These are phyloP conservation scores for Halcyon badia DNA, from an alignment of 2,797 vertebrate species.

Conservation along the genomic window DNA sequence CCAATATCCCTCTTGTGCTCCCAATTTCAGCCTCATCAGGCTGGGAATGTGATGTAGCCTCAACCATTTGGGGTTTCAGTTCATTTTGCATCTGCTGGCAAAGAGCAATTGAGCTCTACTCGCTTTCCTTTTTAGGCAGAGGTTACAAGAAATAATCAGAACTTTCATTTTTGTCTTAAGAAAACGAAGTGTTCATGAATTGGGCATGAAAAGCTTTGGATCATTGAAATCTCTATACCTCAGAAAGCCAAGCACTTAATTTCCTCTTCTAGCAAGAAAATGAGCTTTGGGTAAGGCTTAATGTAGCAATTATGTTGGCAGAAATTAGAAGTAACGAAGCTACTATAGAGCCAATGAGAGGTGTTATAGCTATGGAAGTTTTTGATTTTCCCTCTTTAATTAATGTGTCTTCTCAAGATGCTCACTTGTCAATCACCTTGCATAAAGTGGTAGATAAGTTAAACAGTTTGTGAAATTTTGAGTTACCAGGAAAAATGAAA, in stretches of 20 bases:
- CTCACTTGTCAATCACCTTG: background rate
- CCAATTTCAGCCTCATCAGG: background rate
- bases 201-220: background rate
- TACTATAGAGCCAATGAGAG: background rate
- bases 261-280: slow-evolving; percentile 3
- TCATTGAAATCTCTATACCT: background rate
- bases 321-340: background rate
- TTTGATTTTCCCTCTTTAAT: background rate
- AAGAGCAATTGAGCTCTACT: background rate
- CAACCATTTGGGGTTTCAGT: background rate
- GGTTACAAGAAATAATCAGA: background rate
- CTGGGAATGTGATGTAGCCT: background rate
- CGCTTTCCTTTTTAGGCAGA: background rate
- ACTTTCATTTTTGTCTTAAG: background rate
- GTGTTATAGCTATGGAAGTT: background rate
- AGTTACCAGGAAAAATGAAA: background rate
- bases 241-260: background rate
- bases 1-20: background rate
- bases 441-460: background rate
- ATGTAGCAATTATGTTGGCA: background rate
- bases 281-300: background rate
- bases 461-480: background rate
- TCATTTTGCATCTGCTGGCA: background rate
- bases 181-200: background rate
- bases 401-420: background rate